A percentile compares a stretch with the other conserved stretches of the same genome.
Evolutionary conservation across 2,888 invertebrate species (phyloP).

Genomic region (Papilio elwesi): DNA sequence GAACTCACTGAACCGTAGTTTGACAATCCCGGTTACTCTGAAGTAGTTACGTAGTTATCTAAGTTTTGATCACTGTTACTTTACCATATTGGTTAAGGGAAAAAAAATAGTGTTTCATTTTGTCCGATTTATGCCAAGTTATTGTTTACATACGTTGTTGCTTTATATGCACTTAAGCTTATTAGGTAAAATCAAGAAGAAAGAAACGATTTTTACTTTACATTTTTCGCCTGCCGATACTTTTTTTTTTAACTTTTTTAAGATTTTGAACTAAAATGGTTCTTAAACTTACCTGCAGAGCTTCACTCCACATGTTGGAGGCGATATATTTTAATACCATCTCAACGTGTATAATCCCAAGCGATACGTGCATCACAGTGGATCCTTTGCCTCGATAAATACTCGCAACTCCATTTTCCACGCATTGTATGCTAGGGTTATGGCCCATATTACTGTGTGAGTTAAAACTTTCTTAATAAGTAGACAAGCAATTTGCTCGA

Average conservation of each 20-base stretch:
- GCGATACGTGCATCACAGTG: conserved; percentile 86
- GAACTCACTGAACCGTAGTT: too few species aligned
- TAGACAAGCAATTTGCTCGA: neutral
- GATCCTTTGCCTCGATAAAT: conserved; percentile 96
- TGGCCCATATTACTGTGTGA: conserved; percentile 91
- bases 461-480: conserved; percentile 36
- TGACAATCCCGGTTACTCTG: too few species aligned
- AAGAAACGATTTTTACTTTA: neutral
- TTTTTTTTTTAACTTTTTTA: too few species aligned
- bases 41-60: too few species aligned
- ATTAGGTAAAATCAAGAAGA: neutral
- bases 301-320: conserved; percentile 92
- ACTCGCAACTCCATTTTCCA: conserved; percentile 93
- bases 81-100: too few species aligned
- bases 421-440: conserved; percentile 91
- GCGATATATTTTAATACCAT: conserved; percentile 85
- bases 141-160: too few species aligned
- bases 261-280: too few species aligned
- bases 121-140: too few species aligned
- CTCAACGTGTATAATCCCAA: conserved; percentile 87
- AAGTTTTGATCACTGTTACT: too few species aligned
- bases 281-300: conserved; percentile 85
- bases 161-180: too few species aligned
- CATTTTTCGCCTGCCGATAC: neutral
- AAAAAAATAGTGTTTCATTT: too few species aligned